These are phyloP conservation scores for Scytalopus superciliaris DNA, from an alignment of 2,113 vertebrate genomes.

Conservation along the genomic window DNA sequence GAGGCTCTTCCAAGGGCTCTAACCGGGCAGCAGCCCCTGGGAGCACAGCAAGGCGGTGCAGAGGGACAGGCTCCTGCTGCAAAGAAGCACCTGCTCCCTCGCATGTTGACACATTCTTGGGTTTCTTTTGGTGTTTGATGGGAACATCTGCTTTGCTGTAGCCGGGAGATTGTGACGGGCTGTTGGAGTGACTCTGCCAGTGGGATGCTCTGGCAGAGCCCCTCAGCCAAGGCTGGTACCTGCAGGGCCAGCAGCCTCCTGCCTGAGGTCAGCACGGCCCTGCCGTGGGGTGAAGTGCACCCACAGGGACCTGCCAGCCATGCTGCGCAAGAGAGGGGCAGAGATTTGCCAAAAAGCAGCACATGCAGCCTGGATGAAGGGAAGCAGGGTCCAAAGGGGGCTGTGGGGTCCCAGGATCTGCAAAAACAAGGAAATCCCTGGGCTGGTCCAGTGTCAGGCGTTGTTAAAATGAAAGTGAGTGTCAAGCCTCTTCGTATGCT, in stretches of 20 bases:
- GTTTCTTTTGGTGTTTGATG: neutral
- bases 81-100: slow-evolving; percentile 78
- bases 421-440: neutral
- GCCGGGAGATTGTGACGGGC: rapidly evolving
- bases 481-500: neutral
- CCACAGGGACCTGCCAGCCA: rapidly evolving
- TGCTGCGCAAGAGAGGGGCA: neutral
- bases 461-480: neutral
- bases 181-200: rapidly evolving
- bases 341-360: neutral
- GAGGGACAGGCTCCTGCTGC: slow-evolving; percentile 41
- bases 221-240: rapidly evolving
- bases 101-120: slow-evolving; percentile 76
- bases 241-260: rapidly evolving
- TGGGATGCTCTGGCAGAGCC: rapidly evolving
- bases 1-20: neutral
- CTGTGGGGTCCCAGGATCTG: neutral
- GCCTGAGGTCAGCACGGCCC: rapidly evolving
- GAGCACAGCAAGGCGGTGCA: neutral
- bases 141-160: neutral
- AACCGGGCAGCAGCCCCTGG: neutral
- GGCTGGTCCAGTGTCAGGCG: neutral
- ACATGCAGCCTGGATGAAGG: neutral
- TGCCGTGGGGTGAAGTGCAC: rapidly evolving
- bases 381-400: neutral